Percentiles rank a stretch among this genome's conserved stretches.
Evolutionary conservation across 2,113 vertebrate genomes (phyloP).

Genomic region (Hyla sarda): DNA sequence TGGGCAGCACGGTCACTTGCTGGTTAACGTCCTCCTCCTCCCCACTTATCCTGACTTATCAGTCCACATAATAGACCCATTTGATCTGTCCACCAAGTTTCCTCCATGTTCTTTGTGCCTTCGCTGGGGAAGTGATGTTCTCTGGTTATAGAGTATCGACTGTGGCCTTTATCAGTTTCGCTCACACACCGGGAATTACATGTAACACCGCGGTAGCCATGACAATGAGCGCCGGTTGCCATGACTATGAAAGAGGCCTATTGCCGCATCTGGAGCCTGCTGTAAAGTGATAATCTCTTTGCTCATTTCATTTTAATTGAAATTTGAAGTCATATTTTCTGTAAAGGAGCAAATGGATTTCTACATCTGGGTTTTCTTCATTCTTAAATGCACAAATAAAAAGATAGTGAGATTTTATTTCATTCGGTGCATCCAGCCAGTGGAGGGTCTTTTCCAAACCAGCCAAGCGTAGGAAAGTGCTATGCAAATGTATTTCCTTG

Average conservation of each 20-base stretch:
- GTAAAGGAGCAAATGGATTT: constrained; percentile 66
- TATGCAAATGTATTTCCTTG: constrained; percentile 33
- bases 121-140: constrained; percentile 73
- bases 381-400: constrained; percentile 60
- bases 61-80: constrained; percentile 13
- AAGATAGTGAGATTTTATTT: constrained; percentile 67
- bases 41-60: constrained; percentile 14
- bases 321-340: constrained; percentile 80
- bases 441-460: constrained; percentile 41
- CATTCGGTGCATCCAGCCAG: constrained; percentile 15
- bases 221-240: constrained; percentile 82
- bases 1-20: no score
- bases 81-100: constrained; percentile 26
- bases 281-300: constrained; percentile 79
- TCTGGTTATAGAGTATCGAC: constrained; percentile 78
- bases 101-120: constrained; percentile 26
- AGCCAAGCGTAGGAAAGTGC: neutral
- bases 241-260: constrained; percentile 81
- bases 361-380: constrained; percentile 11
- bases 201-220: constrained; percentile 79
- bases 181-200: constrained; percentile 82
- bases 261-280: constrained; percentile 77
- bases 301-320: constrained; percentile 87
- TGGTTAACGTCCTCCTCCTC: neutral
- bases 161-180: constrained; percentile 81